Base-by-base conservation (phyloP, 2,797 vertebrate species). In the Micrastur ruficollis region DNA sequence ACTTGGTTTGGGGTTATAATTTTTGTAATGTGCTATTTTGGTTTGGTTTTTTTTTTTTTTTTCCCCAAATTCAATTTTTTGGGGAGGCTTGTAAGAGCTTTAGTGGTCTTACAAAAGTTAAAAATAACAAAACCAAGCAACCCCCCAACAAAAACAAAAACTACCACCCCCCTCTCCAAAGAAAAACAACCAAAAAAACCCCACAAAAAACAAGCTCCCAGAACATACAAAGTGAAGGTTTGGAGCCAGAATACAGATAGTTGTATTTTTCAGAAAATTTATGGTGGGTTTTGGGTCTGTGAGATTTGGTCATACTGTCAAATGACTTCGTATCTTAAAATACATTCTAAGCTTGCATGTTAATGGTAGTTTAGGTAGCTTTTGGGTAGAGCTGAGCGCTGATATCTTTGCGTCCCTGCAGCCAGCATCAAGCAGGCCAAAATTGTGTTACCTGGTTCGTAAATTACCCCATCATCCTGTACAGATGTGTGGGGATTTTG, bases 101-200 rank as follows among this genome's bases (percentile, higher is more conserved):
- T 47, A 67, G 19, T 56, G 9, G 49, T 61, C 34, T 72, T 78
- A 49, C 5, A 55, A 22, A 89, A 76, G 23, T 40, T 46, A 12
- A 89, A 76, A 46, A 44, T 44, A 71, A 27, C 18, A 21, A 68
- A 56, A 17, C 38, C 68, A 22, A n/a, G 21, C 29, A 55, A 20
- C 46, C 46, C 46, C 13, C 15, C 22, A 32, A 38, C 8, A 42
- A 27, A 38, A 19, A 8, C 12, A 32, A 26, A n/a, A 17, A 16
- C 6, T 40, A 8, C 26, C 25, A n/a, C n/a, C n/a, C n/a, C n/a
- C n/a, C n/a, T n/a, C n/a, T n/a, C 14, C 2, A 4, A 20, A 13
- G 18, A 31, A 36, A 42, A 42, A 42, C 42, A 26, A 25, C 5
- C 9, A 34, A 49, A 50, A 40, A 49, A 16, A 29, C 8, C 10